A percentile compares a stretch with the other conserved stretches of the same genome.
phyloP scores from a whole-genome alignment of 2,888 invertebrate genomes.

The Marasmarcha lunaedactyla region DNA sequence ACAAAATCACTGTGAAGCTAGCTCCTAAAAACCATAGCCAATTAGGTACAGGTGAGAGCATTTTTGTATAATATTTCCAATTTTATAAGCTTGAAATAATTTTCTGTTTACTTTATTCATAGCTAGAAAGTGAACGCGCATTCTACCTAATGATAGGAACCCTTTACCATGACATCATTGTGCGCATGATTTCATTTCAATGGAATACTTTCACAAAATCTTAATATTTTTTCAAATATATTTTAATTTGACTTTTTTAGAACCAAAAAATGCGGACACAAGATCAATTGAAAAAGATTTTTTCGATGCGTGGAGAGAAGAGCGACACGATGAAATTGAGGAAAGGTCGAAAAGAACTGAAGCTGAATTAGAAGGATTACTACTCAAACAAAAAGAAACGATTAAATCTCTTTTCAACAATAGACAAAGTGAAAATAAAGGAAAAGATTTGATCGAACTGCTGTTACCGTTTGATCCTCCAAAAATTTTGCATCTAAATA shows the following conservation, averaged over 20 bases:
- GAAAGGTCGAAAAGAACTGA: too few species aligned
- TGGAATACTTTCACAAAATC: too few species aligned
- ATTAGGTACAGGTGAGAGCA: neutral
- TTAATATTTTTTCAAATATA: too few species aligned
- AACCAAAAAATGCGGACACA: constrained; percentile 14
- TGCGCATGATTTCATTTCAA: too few species aligned
- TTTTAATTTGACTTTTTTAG: too few species aligned
- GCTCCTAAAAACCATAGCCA: constrained; percentile 33
- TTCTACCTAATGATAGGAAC: too few species aligned
- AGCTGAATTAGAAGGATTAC: constrained; percentile 20
- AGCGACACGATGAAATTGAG: constrained; percentile 25
- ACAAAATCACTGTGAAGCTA: constrained; percentile 48
- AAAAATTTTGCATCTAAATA: constrained; percentile 16
- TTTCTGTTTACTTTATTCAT: too few species aligned
- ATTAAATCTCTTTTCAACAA: constrained; percentile 6
- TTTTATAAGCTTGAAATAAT: too few species aligned
- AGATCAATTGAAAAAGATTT: constrained; percentile 26
- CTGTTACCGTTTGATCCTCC: constrained; percentile 17
- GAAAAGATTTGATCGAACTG: constrained; percentile 18
- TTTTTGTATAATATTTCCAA: too few species aligned
- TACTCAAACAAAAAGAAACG: constrained; percentile 7
- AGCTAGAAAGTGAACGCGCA: too few species aligned
- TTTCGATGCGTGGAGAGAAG: constrained; percentile 27
- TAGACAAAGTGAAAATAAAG: too few species aligned
- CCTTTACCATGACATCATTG: too few species aligned